phyloP scores from a whole-genome alignment of 2,797 vertebrate genomes.

The Botia almorhae region DNA sequence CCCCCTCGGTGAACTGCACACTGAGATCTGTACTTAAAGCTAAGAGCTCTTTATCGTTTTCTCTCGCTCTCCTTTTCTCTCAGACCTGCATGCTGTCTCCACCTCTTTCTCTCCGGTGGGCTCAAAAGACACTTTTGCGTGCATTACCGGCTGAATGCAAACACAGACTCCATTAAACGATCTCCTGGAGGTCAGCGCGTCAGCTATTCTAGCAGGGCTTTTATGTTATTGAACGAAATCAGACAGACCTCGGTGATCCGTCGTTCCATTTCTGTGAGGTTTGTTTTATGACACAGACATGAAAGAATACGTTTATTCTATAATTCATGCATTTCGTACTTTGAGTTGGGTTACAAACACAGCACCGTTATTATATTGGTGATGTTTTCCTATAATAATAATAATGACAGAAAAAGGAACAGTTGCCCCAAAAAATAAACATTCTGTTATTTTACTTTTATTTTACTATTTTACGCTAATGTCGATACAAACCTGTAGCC shows the following conservation, averaged over 20 bases:
- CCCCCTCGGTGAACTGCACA: slow-evolving; percentile 20
- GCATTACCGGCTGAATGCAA: slow-evolving; percentile 48
- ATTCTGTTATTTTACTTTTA: too few species aligned
- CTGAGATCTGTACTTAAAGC: slow-evolving; percentile 38
- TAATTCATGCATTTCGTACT: not conserved
- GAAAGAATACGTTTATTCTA: not conserved
- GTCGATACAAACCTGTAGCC: not conserved
- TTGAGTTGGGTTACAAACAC: not conserved
- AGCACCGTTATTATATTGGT: too few species aligned
- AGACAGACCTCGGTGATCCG: slow-evolving; percentile 25
- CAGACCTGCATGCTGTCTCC: slow-evolving; percentile 21
- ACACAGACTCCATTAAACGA: slow-evolving; percentile 59
- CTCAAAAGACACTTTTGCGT: slow-evolving; percentile 27
- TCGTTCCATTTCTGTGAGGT: slow-evolving; percentile 16
- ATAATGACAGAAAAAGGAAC: too few species aligned
- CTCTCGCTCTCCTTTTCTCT: slow-evolving; percentile 19
- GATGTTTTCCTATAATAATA: too few species aligned
- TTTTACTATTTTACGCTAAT: not conserved
- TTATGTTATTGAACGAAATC: slow-evolving; percentile 44
- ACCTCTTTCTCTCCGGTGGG: slow-evolving; percentile 20
- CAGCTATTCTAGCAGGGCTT: slow-evolving; percentile 51
- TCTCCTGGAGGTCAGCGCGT: slow-evolving; percentile 50
- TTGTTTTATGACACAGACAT: slow-evolving; percentile 14
- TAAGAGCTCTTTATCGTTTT: slow-evolving; percentile 26
- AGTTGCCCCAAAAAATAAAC: too few species aligned